Percentiles rank a stretch among this genome's conserved stretches.
Evolutionary conservation across 2,888 invertebrate genomes (phyloP).

Genomic region (Patella pellucida): DNA sequence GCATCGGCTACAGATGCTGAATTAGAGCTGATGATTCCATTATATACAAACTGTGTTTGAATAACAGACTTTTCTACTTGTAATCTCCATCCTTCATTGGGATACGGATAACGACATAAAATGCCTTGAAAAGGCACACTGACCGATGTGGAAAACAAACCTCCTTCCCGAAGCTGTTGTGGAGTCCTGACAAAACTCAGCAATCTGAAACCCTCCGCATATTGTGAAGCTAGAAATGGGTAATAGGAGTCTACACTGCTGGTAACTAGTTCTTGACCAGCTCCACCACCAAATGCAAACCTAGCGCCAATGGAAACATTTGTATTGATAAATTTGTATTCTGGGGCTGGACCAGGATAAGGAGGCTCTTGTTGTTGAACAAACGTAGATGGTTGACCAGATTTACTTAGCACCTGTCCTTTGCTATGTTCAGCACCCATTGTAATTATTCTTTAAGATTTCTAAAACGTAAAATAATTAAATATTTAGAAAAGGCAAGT

Average conservation of each 20-base stretch:
- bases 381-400: too few species aligned
- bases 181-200: conserved; percentile 44
- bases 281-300: not conserved
- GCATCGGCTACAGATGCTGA: conserved; percentile 27
- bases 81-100: conserved; percentile 49
- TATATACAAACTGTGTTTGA: conserved; percentile 28
- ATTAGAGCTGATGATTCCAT: conserved; percentile 23
- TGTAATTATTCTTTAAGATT: too few species aligned
- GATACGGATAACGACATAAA: conserved; percentile 44
- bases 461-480: too few species aligned
- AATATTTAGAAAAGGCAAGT: too few species aligned
- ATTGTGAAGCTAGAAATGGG: conserved; percentile 35
- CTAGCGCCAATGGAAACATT: conserved; percentile 34
- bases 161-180: conserved; percentile 31
- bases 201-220: conserved; percentile 41
- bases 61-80: conserved; percentile 56
- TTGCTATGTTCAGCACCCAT: too few species aligned
- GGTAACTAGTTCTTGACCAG: conserved; percentile 27
- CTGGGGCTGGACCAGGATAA: conserved; percentile 43
- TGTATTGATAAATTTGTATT: conserved; percentile 48
- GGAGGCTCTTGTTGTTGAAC: conserved; percentile 36
- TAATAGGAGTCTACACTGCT: conserved; percentile 39
- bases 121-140: conserved; percentile 48
- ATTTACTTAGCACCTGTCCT: too few species aligned
- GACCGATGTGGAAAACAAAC: conserved; percentile 33